These are phyloP conservation scores for Sarcophaga bullata DNA, from an alignment of 1,140 invertebrate genomes.

Conservation along the genomic window DNA sequence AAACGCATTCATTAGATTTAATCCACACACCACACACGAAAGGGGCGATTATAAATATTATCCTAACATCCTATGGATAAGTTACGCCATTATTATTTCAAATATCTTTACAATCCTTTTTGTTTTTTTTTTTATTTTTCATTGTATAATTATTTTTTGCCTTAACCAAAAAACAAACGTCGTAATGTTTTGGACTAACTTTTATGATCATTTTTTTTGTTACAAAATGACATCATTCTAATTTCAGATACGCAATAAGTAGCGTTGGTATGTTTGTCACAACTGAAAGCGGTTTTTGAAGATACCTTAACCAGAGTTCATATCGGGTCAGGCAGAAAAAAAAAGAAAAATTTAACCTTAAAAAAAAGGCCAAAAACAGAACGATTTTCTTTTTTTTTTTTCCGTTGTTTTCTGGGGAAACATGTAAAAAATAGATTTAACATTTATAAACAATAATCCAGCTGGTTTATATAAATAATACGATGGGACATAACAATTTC, in stretches of 20 bases:
- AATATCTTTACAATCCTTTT: too few relatives aligned
- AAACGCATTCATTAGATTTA: too few relatives aligned
- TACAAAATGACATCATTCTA: slow-evolving; percentile 16
- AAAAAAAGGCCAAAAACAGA: neutral
- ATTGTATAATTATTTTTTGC: neutral
- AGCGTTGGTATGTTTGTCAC: neutral
- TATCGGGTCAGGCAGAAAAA: neutral
- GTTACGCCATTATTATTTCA: too few relatives aligned
- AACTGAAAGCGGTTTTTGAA: neutral
- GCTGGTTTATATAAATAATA: slow-evolving; percentile 34
- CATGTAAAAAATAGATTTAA: slow-evolving; percentile 31
- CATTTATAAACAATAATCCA: slow-evolving; percentile 42
- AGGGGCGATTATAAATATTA: too few relatives aligned
- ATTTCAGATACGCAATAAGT: slow-evolving; percentile 2
- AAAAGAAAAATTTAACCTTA: slow-evolving; percentile 10
- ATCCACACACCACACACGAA: too few relatives aligned
- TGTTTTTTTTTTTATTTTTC: too few relatives aligned
- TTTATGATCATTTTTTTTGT: slow-evolving; percentile 21
- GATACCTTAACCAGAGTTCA: slow-evolving; percentile 20
- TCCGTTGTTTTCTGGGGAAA: neutral
- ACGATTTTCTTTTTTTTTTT: too few relatives aligned
- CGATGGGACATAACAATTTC: slow-evolving; percentile 16
- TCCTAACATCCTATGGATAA: too few relatives aligned
- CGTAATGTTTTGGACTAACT: neutral
- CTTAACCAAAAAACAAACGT: neutral